A percentile compares a stretch with the other conserved stretches of the same genome.
These are phyloP conservation scores for Mycetomoellerius zeteki DNA, from an alignment of 1,140 invertebrate species.

Conservation along the genomic window DNA sequence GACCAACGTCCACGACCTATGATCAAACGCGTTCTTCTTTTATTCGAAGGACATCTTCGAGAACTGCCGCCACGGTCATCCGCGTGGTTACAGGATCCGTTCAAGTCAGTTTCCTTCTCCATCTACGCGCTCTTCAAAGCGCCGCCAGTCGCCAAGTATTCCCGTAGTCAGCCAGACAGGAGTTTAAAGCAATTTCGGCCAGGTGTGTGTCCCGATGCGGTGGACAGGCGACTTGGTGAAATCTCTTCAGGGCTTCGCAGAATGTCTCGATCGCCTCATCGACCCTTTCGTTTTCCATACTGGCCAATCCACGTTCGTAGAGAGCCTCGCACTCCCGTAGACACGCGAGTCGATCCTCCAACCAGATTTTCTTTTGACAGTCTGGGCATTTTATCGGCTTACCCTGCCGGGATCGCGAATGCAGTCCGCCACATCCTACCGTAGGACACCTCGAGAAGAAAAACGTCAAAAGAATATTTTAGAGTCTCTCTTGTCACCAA, in stretches of 20 bases:
- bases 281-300: constrained; percentile 85
- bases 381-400: constrained; percentile 86
- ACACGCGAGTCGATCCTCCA: constrained; percentile 85
- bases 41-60: constrained; percentile 8
- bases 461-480: constrained; percentile 42
- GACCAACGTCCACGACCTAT: not conserved
- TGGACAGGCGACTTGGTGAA: constrained; percentile 86
- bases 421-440: constrained; percentile 86
- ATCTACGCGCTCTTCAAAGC: constrained; percentile 14
- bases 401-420: constrained; percentile 82
- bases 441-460: constrained; percentile 88
- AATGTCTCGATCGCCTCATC: constrained; percentile 86
- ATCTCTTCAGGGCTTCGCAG: constrained; percentile 82
- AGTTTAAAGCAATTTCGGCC: constrained; percentile 88
- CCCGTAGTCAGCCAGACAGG: constrained; percentile 87
- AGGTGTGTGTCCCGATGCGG: constrained; percentile 89
- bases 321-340: constrained; percentile 87
- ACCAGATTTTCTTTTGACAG: constrained; percentile 87
- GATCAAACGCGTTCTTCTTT: constrained; percentile 35
- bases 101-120: constrained; percentile 4
- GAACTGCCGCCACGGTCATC: not conserved
- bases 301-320: constrained; percentile 85
- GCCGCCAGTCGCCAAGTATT: constrained; percentile 70
- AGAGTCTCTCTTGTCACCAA: not conserved
- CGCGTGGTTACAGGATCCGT: constrained; percentile 10